A percentile compares a stretch with the other conserved stretches of the same genome.
phyloP scores from a whole-genome alignment of 2,888 invertebrate genomes.

The Muschampia plurimacula region DNA sequence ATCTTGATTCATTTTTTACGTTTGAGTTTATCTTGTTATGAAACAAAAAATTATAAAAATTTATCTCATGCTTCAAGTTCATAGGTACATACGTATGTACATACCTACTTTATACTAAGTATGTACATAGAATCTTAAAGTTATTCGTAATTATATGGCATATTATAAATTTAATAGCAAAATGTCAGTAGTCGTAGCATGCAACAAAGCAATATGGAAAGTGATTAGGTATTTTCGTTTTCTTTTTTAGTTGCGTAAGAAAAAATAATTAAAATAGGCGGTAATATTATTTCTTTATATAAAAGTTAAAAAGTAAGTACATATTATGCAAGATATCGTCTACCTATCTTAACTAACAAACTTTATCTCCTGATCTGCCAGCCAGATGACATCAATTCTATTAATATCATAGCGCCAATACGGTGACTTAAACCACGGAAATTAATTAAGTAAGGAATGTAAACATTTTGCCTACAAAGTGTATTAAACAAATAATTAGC shows the following conservation, averaged over 20 bases:
- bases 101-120: no score
- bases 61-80: no score
- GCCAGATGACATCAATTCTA: constrained; percentile 19
- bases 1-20: no score
- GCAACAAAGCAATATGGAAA: not conserved
- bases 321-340: not conserved
- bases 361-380: not conserved
- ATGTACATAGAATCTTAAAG: no score
- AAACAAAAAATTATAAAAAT: no score
- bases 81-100: no score
- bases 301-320: not conserved
- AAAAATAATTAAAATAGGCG: not conserved
- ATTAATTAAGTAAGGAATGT: not conserved
- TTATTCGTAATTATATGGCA: no score
- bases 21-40: no score
- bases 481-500: not conserved
- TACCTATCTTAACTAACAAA: not conserved
- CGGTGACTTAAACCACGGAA: constrained; percentile 1
- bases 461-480: not conserved
- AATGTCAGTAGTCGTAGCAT: no score
- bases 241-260: not conserved
- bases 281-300: not conserved
- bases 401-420: constrained; percentile 10
- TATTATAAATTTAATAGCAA: no score
- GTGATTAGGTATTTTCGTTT: not conserved